Base-by-base conservation (phyloP, 2,797 vertebrate species). In the Sebastiscus albofasciatus region DNA sequence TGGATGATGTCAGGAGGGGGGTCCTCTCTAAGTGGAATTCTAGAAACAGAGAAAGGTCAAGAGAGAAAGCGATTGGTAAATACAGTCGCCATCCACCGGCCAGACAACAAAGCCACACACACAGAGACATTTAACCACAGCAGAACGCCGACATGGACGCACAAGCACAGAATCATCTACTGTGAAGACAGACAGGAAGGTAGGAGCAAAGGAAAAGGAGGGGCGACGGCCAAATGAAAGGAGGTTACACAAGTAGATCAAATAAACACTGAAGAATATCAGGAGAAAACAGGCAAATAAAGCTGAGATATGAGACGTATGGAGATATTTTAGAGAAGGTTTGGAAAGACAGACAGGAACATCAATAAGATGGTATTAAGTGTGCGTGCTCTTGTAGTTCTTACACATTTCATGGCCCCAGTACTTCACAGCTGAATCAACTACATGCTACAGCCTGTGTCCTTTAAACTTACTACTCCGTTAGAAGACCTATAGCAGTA, bases 1-100 rank as follows among this genome's bases (percentile, higher is more conserved):
- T 97, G 94, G 98, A 96, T 95, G 97, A 97, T 94, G 97, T 97
- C 97, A 98, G 96, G 95, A 99, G 97, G 94, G 97, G 97, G 96
- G 97, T 98, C 96, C 98, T 96, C 97, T 99, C 98, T 98, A 99
- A 97, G 96, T 98, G 97, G 96, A 99, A 99, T 92, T 99, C 98
- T 99, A 97, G 96, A 98, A 97, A 93, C 49, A 94, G 94, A 98
- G 76, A 97, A 97, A 97, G 93, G 86, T 96, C 92, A 94, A 96
- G 96, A 95, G 96, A 95, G 96, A 86, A 54, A 71, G 52, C 77
- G 91, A 94, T 96, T 94, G 80, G 83, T 97, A 95, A 95, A 92
- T 89, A 89, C 83, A 90, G 79, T 87, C 81, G 58, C 82, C 72
- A 67, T 86, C 67, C 87, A 88, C 78, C 16, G 26, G 49, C 49